These are phyloP conservation scores for Porites lobata DNA, from an alignment of 92 coral and sea anemone genomes.

Conservation along the genomic window DNA sequence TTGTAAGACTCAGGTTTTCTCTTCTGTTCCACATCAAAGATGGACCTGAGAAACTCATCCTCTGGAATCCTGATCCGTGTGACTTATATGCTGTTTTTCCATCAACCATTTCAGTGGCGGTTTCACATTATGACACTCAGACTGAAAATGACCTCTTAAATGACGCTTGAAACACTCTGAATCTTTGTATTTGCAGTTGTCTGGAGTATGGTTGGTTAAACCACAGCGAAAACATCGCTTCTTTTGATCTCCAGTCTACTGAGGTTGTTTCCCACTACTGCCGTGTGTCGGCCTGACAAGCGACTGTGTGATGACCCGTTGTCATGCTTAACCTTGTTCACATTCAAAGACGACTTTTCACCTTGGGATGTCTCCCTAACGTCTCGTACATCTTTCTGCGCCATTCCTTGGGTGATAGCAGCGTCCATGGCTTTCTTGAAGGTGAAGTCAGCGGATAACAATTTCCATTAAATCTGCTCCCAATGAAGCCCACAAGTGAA, in stretches of 20 bases:
- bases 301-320: no score
- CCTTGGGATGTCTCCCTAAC: not conserved
- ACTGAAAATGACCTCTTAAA: no score
- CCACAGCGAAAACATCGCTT: no score
- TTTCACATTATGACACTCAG: not conserved
- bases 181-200: no score
- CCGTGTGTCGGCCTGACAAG: no score
- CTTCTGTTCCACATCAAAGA: not conserved
- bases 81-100: not conserved
- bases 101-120: not conserved
- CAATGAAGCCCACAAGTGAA: slow-evolving; percentile 49
- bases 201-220: no score
- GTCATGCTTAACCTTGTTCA: slow-evolving; percentile 10
- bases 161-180: no score
- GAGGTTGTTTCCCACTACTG: not conserved
- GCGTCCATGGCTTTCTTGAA: not conserved
- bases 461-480: slow-evolving; percentile 23
- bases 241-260: no score
- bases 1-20: not conserved
- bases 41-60: slow-evolving; percentile 12
- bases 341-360: slow-evolving; percentile 5
- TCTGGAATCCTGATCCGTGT: not conserved
- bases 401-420: not conserved
- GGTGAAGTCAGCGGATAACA: not conserved
- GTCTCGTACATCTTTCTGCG: not conserved